Base-by-base conservation (phyloP, 2,888 invertebrate species). In the Tetramorium bicarinatum region DNA sequence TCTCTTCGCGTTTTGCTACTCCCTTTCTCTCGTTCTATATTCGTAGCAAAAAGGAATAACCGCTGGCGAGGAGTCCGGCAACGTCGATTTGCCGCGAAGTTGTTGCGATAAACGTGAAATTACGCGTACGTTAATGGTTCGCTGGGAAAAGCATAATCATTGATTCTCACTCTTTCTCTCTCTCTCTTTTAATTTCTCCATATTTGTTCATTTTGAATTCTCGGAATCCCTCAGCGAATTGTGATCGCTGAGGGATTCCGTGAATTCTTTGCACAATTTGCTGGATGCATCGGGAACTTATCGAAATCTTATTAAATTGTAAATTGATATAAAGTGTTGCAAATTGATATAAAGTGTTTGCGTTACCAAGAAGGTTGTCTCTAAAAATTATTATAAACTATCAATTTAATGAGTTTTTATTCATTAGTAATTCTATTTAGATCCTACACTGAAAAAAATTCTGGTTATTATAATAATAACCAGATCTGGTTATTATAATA, bases 1-100 rank as follows among this genome's bases (percentile, higher is more conserved):
- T 76, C 83, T 77, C 80, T 75, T 77, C 67, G 54, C 67, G 67
- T 86, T 85, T 85, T 67, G 62, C 85, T 76, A 54, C 47, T 88
- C 81, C 79, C 64, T 85, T 84, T 77, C 25, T 29, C 61, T 25
- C 82, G 62, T 88, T 85, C 91, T 91, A 91, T 90, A 91, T 91
- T 87, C 61, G 91, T 88, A 89, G 83, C 85, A 85, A 90, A 91
- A 90, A 84, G 69, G 74, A 86, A 47, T 38, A 84, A 80, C 41
- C 54, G 47, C 11, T 34, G 54, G 59, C 64, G 52, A 62, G 44
- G 74, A 69, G 49, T 67, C 44, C 29, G 61, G 25, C 49, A 56
- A 69, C 18, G 75, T 52, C 38, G 67, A 82, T 83, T 80, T 52
- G 61, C 29, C 49, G 47, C 41, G 18, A 66, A 49, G 38, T 21